Base-by-base conservation (phyloP, 30 jellyfish, hydroid and myxozoan species). In the Cassiopea andromeda region DNA sequence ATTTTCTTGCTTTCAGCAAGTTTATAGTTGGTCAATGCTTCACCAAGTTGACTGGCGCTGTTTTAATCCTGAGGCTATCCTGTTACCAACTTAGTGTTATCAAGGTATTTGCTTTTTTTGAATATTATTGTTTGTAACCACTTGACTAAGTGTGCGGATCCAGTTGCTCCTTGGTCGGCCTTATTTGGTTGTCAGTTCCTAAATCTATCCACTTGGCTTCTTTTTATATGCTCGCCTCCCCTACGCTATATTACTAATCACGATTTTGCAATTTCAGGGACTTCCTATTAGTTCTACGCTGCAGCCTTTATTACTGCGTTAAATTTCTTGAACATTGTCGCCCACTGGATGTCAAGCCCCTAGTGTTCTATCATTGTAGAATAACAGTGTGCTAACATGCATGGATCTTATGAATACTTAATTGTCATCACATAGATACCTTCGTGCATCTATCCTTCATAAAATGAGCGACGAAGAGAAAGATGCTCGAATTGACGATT, bases 51-150 rank as follows among this genome's bases (percentile, higher is more conserved):
- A 92, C 91, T 92, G 96, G 96, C 60, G 77, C 70, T 78, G 27
- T 82, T 92, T 92, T 49, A 92, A 87, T 78, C 98, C 98, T 17
- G 96, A 92, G 45, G 98, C 98, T 66, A 93, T 92, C 14, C 57
- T 92, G 69, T 76, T 92, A 43, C 98, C 98, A 7, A 92, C 98
- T 79, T 92, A 88, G 87, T 80, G 45, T 60, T 27, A 27, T 54
- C 38, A 77, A 76, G 80, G 69, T 59, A 59, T 80, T 13, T 4
- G 73, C 8, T 18, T 13, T 68, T 49, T 45, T 49, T 8, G 44
- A 7, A 27, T 14, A 54, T 43, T 15, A 75, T 75, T 14, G 73
- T 6, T 58, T 58, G 12, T 3, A 54, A 54, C 12, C 7, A 54
- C 64, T 54, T 54, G 10, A 10, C 12, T 54, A 3, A 3, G 64